Evolutionary conservation across 2,888 invertebrate genomes (phyloP), one percentile per base, ranked within the genome.

Genomic region (Agrotis clavis): DNA sequence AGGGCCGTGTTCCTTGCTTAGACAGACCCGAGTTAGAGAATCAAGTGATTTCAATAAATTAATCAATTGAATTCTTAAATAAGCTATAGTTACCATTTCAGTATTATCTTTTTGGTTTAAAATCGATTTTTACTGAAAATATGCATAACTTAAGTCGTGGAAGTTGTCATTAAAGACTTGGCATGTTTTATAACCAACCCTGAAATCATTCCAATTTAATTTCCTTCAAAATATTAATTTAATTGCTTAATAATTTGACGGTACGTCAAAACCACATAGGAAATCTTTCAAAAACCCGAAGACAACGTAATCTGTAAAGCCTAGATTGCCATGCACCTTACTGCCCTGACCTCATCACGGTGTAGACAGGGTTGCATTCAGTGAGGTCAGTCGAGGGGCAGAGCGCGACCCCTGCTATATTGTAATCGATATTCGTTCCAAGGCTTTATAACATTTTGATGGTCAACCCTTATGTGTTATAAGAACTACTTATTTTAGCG

Each of bases 321-420:
- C 6, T 63, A 21, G 14, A 30, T 51, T 65, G 68, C 50, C 19
- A 47, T 70, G 56, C 57, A 75, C 48, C 59, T 47, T 56, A 5
- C 18, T 45, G 19, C 18, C 19, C 19, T 57, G 48, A 69, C 74
- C 69, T 79, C 66, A 62, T 70, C 62, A 79, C 53, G 47, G 51
- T 14, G 65, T 41, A 66, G 64, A 54, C 21, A 56, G 75, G 79
- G 71, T 79, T 85, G 87, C 86, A 89, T 86, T 83, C 82, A 79
- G 73, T 64, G 67, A 76, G 88, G 87, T 84, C 88, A 86, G 81
- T 73, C 63, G 71, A 67, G 72, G 68, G 68, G 73, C 74, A 74
- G 70, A 71, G 62, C 74, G 57, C 65, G 74, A 80, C 77, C 84
- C 82, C 64, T 65, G 50, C 67, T 68, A 18, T 60, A 66, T 47